phyloP scores from a whole-genome alignment of 2,113 vertebrate genomes.

The Macaca nemestrina region DNA sequence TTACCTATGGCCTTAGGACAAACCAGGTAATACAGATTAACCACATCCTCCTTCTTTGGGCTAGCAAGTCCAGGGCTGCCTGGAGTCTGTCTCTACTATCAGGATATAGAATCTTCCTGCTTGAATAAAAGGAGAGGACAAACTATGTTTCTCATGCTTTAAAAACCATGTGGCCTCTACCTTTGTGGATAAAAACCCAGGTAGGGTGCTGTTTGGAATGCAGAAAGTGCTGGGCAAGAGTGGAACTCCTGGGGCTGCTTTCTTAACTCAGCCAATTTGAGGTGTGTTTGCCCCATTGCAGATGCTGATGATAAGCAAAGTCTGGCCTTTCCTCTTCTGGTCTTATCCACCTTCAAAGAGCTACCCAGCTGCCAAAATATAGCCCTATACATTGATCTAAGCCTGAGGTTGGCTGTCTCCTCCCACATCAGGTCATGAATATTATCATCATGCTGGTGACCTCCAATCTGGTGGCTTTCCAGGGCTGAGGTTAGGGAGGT shows the following conservation, averaged over 20 bases:
- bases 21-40: neutral
- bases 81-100: neutral
- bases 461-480: neutral
- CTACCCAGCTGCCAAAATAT: neutral
- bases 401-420: neutral
- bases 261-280: neutral
- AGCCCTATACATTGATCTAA: neutral
- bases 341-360: neutral
- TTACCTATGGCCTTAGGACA: neutral
- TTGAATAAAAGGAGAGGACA: neutral
- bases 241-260: neutral
- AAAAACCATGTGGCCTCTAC: neutral
- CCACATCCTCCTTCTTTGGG: neutral
- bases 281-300: fast-evolving
- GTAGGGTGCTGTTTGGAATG: neutral
- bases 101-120: neutral
- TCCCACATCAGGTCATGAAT: neutral
- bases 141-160: neutral
- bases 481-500: neutral
- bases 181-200: neutral
- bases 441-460: neutral
- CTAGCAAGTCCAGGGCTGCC: neutral
- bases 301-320: neutral
- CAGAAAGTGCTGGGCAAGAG: neutral
- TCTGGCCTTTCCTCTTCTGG: neutral